These are phyloP conservation scores for Panzeria rudis DNA, from an alignment of 2,888 invertebrate genomes.

Conservation along the genomic window DNA sequence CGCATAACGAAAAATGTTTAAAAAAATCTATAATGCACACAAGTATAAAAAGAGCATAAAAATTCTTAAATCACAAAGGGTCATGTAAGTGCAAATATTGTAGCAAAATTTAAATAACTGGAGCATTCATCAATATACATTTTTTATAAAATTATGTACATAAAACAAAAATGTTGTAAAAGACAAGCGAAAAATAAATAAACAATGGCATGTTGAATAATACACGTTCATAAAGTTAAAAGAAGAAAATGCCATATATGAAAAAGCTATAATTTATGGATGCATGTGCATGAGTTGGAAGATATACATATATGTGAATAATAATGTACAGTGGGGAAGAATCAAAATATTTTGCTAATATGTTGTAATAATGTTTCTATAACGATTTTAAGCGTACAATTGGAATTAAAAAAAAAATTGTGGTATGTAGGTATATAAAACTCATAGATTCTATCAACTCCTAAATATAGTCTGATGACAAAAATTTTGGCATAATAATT, in stretches of 20 bases:
- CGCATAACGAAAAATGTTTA: no score
- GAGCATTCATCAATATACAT: slow-evolving; percentile 60
- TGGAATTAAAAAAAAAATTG: no score
- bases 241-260: slow-evolving; percentile 4
- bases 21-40: no score
- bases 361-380: no score
- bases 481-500: no score
- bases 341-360: neutral
- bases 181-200: slow-evolving; percentile 9
- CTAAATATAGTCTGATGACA: no score
- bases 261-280: slow-evolving; percentile 2
- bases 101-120: slow-evolving; percentile 45
- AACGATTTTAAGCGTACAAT: no score
- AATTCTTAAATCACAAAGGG: slow-evolving; percentile 16
- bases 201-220: slow-evolving; percentile 34
- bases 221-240: slow-evolving; percentile 12
- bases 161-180: slow-evolving; percentile 11
- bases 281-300: neutral
- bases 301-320: neutral
- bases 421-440: no score
- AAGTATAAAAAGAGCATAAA: no score
- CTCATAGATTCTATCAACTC: no score
- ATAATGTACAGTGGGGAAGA: neutral
- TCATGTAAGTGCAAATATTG: slow-evolving; percentile 1
- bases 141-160: slow-evolving; percentile 17